Evolutionary conservation across 2,113 vertebrate genomes (phyloP).

Genomic region (Cyphomyrus discorhynchus): DNA sequence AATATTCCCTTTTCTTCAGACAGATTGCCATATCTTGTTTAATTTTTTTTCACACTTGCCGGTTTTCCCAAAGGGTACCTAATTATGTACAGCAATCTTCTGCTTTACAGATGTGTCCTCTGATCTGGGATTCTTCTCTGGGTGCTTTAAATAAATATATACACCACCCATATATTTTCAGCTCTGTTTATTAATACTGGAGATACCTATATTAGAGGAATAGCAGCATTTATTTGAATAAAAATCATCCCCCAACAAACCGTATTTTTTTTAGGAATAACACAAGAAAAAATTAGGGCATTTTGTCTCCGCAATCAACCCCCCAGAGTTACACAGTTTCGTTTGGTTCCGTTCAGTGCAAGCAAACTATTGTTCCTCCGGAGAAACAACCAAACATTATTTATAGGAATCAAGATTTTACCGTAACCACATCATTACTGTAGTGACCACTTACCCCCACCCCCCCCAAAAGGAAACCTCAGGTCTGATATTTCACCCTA

Average conservation of each 20-base stretch:
- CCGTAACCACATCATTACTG: not conserved
- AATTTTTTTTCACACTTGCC: not conserved
- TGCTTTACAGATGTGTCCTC: not conserved
- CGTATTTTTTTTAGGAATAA: not conserved
- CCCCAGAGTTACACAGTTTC: not conserved
- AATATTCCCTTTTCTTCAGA: not conserved
- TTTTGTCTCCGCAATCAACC: constrained; percentile 14
- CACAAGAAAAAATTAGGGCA: not conserved
- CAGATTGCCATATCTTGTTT: constrained; percentile 2
- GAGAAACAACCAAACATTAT: constrained; percentile 5
- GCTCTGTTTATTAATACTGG: not conserved
- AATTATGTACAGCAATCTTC: not conserved
- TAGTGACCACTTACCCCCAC: not conserved
- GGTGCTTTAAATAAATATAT: constrained; percentile 7
- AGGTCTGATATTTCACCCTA: not conserved
- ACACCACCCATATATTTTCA: not conserved
- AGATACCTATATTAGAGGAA: not conserved
- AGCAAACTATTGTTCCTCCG: not conserved
- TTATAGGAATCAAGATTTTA: constrained; percentile 1
- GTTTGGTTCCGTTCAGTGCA: not conserved
- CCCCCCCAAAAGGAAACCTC: not conserved
- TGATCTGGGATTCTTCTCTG: not conserved
- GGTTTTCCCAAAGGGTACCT: not conserved
- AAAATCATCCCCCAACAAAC: not conserved
- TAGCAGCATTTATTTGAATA: constrained; percentile 10